Evolutionary conservation across 2,797 vertebrate species (phyloP).

Genomic region (Microhierax caerulescens): DNA sequence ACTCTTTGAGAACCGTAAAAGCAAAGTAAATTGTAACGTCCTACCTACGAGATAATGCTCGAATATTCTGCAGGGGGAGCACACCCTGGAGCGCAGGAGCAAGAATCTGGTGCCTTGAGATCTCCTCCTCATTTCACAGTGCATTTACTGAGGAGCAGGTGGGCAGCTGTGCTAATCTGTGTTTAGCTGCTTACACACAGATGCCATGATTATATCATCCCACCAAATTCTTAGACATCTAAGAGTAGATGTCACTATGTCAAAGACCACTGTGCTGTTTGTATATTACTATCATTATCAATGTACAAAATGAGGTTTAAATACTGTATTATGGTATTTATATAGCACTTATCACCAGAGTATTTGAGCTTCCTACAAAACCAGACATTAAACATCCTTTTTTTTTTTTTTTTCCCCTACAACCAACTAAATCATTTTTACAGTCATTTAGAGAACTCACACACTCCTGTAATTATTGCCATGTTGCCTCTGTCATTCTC

Average conservation of each 20-base stretch:
- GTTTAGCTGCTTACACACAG: neutral
- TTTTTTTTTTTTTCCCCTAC: neutral
- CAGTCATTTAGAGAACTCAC: neutral
- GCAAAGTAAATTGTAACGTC: neutral
- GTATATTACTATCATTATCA: neutral
- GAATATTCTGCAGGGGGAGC: neutral
- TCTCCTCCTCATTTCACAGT: neutral
- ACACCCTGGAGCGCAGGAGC: neutral
- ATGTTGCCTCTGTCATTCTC: neutral
- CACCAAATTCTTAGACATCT: neutral
- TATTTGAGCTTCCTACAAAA: neutral
- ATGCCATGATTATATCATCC: neutral
- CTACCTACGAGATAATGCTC: neutral
- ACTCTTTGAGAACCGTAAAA: neutral
- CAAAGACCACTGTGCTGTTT: neutral
- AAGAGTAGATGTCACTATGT: neutral
- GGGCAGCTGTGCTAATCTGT: neutral
- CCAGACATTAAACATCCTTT: neutral
- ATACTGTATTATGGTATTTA: neutral
- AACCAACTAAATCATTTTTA: neutral
- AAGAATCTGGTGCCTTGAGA: neutral
- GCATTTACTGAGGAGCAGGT: neutral
- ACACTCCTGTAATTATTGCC: conserved; percentile 24
- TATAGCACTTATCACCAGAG: neutral
- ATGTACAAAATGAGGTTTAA: neutral